phyloP scores from a whole-genome alignment of 1,140 invertebrate species.

The Bombus fervidus region DNA sequence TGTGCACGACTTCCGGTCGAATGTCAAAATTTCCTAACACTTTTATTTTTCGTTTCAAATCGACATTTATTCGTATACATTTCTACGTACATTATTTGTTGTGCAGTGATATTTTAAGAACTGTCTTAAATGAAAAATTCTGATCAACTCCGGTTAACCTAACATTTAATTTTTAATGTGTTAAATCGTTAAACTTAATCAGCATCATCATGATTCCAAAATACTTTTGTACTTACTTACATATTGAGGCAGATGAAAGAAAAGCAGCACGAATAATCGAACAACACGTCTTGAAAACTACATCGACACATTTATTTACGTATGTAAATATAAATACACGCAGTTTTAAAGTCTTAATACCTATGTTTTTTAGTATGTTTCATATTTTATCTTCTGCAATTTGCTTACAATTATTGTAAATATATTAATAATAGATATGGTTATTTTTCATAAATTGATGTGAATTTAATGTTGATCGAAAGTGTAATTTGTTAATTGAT shows the following conservation, averaged over 20 bases:
- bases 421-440: background rate
- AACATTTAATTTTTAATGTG: no score
- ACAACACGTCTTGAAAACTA: background rate
- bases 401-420: background rate
- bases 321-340: background rate
- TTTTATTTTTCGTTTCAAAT: background rate
- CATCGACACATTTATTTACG: background rate
- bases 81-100: background rate
- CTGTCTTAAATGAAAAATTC: background rate
- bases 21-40: conserved; percentile 69
- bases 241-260: background rate
- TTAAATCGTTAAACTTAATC: no score
- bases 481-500: background rate
- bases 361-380: no score
- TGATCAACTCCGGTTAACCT: no score
- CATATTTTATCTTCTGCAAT: background rate
- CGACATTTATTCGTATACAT: no score
- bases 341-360: background rate
- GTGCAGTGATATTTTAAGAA: background rate
- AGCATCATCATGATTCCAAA: no score
- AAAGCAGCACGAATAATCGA: background rate
- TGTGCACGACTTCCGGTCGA: conserved; percentile 76
- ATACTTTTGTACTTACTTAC: no score
- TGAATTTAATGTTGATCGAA: background rate
- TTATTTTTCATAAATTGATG: background rate